Evolutionary conservation across 2,797 vertebrate species (phyloP), one percentile per base, ranked within the genome.

Genomic region (Acestrorhynchus altus): DNA sequence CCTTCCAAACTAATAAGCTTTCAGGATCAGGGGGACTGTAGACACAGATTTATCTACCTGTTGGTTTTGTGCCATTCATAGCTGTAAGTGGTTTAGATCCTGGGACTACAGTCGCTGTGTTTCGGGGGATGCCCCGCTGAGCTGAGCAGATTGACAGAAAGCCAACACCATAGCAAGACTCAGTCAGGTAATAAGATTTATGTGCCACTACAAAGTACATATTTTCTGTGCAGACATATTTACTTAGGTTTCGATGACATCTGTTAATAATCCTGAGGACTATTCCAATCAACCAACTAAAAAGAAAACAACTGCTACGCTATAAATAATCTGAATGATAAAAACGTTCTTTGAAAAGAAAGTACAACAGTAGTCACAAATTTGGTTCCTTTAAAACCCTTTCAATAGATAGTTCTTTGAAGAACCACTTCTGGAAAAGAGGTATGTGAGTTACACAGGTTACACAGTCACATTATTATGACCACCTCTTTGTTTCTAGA

Each of bases 51-150:
- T 74, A 81, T 83, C 76, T 88, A 88, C 87, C 87, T 87, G 83
- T 72, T 85, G 83, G 72, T 81, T 80, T 84, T 83, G 85, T 79
- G 83, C 82, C 85, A 81, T 86, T 87, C 80, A 87, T 74, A 83
- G 59, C 73, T 79, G 78, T 77, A 69, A 83, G 81, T 57, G 84
- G 81, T 78, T 80, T 85, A 81, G 72, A 31, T 82, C 79, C 83
- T 28, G 84, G 82, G 31, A 79, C 69, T 69, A 84, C 75, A 79
- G 85, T 82, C 60, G 74, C 63, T 76, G 78, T 82, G 67, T 81
- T 81, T 76, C 77, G 72, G 40, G 80, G 81, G 35, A 83, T 79
- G 78, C 52, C 85, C 78, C 82, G 84, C 63, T 81, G 86, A 86
- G 86, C 87, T 86, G 82, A 81, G 75, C 73, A 87, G 75, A 83